A percentile compares a stretch with the other conserved stretches of the same genome.
Evolutionary conservation across 53 echinoderm and acorn worm species (phyloP).

Genomic region (Echinarachnius parma): DNA sequence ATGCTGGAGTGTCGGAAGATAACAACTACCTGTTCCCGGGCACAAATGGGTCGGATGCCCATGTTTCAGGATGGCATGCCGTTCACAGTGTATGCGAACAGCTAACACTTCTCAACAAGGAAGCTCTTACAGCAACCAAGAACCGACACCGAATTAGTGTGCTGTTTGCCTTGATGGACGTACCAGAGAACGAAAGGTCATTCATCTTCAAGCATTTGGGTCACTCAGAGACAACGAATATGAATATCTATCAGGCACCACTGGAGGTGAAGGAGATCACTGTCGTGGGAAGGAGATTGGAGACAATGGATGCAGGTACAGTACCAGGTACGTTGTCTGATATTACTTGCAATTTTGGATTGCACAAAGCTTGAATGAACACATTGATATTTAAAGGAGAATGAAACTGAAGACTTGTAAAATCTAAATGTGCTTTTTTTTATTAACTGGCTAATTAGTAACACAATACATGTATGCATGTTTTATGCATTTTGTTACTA

Average conservation of each 20-base stretch:
- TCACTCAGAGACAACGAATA: conserved; percentile 63
- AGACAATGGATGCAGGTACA: conserved; percentile 58
- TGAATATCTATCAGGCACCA: conserved; percentile 64
- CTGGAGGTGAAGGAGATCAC: conserved; percentile 64
- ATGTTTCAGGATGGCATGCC: conserved; percentile 67
- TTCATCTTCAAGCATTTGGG: conserved; percentile 70
- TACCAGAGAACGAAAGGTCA: conserved; percentile 50
- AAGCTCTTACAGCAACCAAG: conserved; percentile 52
- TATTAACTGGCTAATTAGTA: too few relatives aligned
- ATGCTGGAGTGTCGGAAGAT: conserved; percentile 18
- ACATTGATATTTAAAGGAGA: too few relatives aligned
- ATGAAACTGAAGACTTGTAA: too few relatives aligned
- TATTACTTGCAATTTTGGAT: too few relatives aligned
- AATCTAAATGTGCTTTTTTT: too few relatives aligned
- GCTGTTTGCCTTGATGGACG: conserved; percentile 61
- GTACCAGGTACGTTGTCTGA: conserved; percentile 13
- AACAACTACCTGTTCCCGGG: conserved; percentile 52
- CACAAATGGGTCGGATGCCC: conserved; percentile 33
- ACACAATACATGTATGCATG: too few relatives aligned
- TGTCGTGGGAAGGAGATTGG: conserved; percentile 58
- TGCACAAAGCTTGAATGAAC: too few relatives aligned
- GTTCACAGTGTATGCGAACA: conserved; percentile 44
- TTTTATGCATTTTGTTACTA: too few relatives aligned
- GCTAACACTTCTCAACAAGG: conserved; percentile 16
- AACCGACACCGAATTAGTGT: conserved; percentile 58